These are phyloP conservation scores for Mastomys coucha DNA, from an alignment of 2,113 vertebrate genomes.

Conservation along the genomic window DNA sequence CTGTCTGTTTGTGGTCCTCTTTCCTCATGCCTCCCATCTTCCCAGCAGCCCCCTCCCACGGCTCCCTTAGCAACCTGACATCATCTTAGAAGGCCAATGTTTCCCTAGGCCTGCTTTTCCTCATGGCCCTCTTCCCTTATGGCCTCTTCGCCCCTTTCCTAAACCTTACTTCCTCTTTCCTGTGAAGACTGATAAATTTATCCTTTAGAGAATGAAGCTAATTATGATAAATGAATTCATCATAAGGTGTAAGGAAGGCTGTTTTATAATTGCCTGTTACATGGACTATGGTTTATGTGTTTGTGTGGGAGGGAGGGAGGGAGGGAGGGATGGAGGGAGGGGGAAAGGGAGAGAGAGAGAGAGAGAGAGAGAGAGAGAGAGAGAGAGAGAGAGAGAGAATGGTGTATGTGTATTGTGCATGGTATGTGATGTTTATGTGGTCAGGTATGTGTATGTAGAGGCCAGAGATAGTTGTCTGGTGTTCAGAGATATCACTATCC, in stretches of 20 bases:
- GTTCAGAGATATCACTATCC: too few species aligned
- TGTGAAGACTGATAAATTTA: background rate
- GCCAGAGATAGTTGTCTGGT: background rate
- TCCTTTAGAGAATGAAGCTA: constrained; percentile 1
- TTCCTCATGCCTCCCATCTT: background rate
- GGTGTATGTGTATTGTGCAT: background rate
- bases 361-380: too few species aligned
- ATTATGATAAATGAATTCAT: constrained; percentile 12
- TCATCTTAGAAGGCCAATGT: background rate
- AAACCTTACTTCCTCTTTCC: background rate
- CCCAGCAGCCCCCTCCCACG: background rate
- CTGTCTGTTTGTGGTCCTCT: background rate
- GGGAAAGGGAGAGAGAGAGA: background rate
- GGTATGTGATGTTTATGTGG: background rate
- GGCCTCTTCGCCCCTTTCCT: background rate
- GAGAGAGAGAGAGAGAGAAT: too few species aligned
- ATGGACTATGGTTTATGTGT: background rate
- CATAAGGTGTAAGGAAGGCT: background rate
- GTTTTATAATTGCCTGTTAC: background rate
- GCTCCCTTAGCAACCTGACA: too few species aligned
- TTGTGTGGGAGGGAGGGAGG: background rate
- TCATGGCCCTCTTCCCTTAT: too few species aligned
- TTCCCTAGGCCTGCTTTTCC: background rate
- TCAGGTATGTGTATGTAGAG: background rate
- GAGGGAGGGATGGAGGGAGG: background rate